Evolutionary conservation across 2,888 invertebrate species (phyloP).

Genomic region (Zygaena filipendulae): DNA sequence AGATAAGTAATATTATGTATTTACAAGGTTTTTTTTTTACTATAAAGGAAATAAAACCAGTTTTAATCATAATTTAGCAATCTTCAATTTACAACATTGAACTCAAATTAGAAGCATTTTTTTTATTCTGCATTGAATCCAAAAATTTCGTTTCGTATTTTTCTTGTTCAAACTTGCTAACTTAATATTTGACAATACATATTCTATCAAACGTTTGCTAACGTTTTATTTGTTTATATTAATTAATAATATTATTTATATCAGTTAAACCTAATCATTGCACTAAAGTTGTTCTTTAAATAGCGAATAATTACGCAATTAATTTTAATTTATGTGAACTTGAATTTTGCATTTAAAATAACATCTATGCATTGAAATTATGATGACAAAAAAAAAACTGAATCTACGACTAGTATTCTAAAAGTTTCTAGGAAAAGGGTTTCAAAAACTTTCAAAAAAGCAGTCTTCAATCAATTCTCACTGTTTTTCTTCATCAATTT

Average conservation of each 20-base stretch:
- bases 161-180: constrained; percentile 41
- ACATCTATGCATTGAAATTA: constrained; percentile 1
- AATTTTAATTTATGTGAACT: too few relatives aligned
- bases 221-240: too few relatives aligned
- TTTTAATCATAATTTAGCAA: too few relatives aligned
- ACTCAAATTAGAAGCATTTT: too few relatives aligned
- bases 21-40: constrained; percentile 44
- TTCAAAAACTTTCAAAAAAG: constrained; percentile 43
- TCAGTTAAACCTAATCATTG: constrained; percentile 64
- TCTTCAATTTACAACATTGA: too few relatives aligned
- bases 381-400: constrained; percentile 36
- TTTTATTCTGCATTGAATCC: constrained; percentile 52
- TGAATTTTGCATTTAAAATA: too few relatives aligned
- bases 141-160: constrained; percentile 41
- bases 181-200: too few relatives aligned
- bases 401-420: too few relatives aligned
- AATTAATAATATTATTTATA: too few relatives aligned
- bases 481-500: constrained; percentile 26
- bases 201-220: constrained; percentile 51
- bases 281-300: constrained; percentile 67
- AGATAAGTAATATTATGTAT: constrained; percentile 40
- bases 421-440: too few relatives aligned
- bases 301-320: too few relatives aligned
- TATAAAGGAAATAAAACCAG: too few relatives aligned
- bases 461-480: constrained; percentile 67